A percentile compares a stretch with the other conserved stretches of the same genome.
phyloP scores from a whole-genome alignment of 2,113 vertebrate species.

The Epinephelus moara region DNA sequence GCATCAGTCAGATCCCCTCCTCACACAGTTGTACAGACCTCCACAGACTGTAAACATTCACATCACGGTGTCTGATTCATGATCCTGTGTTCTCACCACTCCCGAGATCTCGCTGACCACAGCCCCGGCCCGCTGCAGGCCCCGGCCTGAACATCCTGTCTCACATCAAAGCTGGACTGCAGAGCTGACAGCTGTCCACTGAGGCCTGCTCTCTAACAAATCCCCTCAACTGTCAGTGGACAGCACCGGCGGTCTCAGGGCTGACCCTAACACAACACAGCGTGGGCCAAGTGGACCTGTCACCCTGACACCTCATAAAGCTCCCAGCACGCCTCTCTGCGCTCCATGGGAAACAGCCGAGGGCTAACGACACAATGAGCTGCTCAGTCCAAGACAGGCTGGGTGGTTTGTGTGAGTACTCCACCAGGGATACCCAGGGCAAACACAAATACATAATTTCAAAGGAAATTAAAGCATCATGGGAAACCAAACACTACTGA shows the following conservation, averaged over 20 bases:
- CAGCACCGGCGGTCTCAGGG: slow-evolving; percentile 6
- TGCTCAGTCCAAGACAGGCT: slow-evolving; percentile 50
- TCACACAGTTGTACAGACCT: slow-evolving; percentile 20
- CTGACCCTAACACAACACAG: slow-evolving; percentile 54
- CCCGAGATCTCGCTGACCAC: slow-evolving; percentile 58
- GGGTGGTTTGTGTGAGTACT: slow-evolving; percentile 66
- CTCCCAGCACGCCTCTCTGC: slow-evolving; percentile 41
- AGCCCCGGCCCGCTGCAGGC: slow-evolving; percentile 34
- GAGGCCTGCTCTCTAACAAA: slow-evolving; percentile 33
- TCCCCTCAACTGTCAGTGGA: slow-evolving; percentile 22
- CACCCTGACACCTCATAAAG: slow-evolving; percentile 70
- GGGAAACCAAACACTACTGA: slow-evolving; percentile 56
- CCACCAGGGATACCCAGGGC: slow-evolving; percentile 36
- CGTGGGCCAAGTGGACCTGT: slow-evolving; percentile 57
- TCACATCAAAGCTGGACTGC: slow-evolving; percentile 35
- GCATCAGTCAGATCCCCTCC: slow-evolving; percentile 18
- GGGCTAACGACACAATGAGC: slow-evolving; percentile 47
- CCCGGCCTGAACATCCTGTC: slow-evolving; percentile 53
- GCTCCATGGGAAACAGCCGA: slow-evolving; percentile 56
- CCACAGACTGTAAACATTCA: slow-evolving; percentile 39
- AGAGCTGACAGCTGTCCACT: slow-evolving; percentile 36
- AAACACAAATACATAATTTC: slow-evolving; percentile 64
- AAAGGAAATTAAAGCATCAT: slow-evolving; percentile 61
- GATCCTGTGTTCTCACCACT: slow-evolving; percentile 44
- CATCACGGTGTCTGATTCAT: slow-evolving; percentile 45